Percentiles rank a stretch among this genome's conserved stretches.
Conservation (phyloP, 2,888 invertebrate genomes). For the Nemapogon koenigi region DNA sequence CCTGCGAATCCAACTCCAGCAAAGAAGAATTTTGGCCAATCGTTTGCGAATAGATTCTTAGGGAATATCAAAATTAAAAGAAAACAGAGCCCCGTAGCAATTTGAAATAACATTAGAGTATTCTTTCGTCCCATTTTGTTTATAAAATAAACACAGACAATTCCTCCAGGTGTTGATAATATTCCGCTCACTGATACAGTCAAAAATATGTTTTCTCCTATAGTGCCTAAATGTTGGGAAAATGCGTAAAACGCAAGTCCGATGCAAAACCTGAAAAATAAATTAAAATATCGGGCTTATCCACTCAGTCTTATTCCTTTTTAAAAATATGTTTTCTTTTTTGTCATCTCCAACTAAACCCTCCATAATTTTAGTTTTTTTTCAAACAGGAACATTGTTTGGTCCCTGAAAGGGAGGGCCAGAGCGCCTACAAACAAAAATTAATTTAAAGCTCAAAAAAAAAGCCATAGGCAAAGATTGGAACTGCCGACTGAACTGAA, state of each 20-base stretch:
- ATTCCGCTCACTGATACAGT: constrained; percentile 60
- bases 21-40: constrained; percentile 64
- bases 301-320: too few species aligned
- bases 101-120: constrained; percentile 51
- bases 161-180: constrained; percentile 58
- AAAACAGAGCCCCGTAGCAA: constrained; percentile 54
- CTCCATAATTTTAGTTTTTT: too few species aligned
- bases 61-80: constrained; percentile 54
- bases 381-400: too few species aligned
- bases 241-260: constrained; percentile 67
- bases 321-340: too few species aligned
- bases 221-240: constrained; percentile 62
- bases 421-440: too few species aligned
- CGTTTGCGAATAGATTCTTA: constrained; percentile 37
- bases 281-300: background rate
- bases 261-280: constrained; percentile 55
- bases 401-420: too few species aligned
- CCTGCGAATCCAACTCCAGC: constrained; percentile 71
- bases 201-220: constrained; percentile 60
- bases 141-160: constrained; percentile 56
- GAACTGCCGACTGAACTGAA: too few species aligned
- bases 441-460: too few species aligned
- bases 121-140: constrained; percentile 53
- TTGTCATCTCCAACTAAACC: too few species aligned
- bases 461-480: too few species aligned